A percentile compares a stretch with the other conserved stretches of the same genome.
Evolutionary conservation across 2,888 invertebrate species (phyloP).

Genomic region (Camptogramma bilineatum): DNA sequence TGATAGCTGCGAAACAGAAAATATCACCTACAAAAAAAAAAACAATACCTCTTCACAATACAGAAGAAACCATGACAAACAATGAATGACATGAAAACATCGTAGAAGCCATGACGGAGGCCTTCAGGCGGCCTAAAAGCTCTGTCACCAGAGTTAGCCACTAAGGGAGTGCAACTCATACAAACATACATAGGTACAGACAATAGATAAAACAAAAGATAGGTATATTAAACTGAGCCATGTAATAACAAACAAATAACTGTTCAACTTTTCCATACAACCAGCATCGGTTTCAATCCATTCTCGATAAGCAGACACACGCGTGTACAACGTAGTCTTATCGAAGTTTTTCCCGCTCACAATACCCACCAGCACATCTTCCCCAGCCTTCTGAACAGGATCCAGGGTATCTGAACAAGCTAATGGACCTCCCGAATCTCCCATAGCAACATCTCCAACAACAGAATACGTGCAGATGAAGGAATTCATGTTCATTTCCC

Average conservation of each 20-base stretch:
- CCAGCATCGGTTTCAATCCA: slow-evolving; percentile 54
- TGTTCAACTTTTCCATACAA: slow-evolving; percentile 26
- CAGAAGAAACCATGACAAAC: no score
- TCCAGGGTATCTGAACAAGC: slow-evolving; percentile 57
- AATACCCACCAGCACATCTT: slow-evolving; percentile 61
- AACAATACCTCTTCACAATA: no score
- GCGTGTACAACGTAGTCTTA: slow-evolving; percentile 57
- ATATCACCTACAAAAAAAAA: no score
- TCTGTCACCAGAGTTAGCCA: no score
- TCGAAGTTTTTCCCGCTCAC: slow-evolving; percentile 72
- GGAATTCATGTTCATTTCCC: slow-evolving; percentile 66
- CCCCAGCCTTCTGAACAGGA: slow-evolving; percentile 44
- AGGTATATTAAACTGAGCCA: slow-evolving; percentile 57
- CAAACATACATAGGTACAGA: no score
- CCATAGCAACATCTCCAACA: slow-evolving; percentile 56
- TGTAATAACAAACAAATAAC: slow-evolving; percentile 49
- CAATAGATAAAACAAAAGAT: slow-evolving; percentile 54
- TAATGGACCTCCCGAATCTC: slow-evolving; percentile 73
- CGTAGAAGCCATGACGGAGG: no score
- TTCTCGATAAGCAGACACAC: slow-evolving; percentile 48
- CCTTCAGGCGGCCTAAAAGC: no score
- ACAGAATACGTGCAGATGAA: slow-evolving; percentile 59
- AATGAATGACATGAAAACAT: no score
- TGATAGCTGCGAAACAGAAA: no score
- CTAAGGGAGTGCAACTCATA: no score